Evolutionary conservation across 2,113 vertebrate genomes (phyloP).

Genomic region (Esox niger): DNA sequence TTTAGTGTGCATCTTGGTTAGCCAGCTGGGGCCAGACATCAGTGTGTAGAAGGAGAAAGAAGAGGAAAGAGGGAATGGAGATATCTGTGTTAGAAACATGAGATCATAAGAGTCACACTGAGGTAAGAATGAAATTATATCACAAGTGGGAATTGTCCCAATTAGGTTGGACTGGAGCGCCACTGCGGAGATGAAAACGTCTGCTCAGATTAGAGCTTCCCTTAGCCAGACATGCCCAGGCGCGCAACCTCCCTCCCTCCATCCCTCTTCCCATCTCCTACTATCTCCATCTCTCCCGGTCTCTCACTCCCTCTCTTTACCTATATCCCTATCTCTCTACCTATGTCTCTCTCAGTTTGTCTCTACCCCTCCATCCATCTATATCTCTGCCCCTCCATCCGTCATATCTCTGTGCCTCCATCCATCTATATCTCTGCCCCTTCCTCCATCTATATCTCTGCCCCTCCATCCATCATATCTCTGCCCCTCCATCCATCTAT

Average conservation of each 20-base stretch:
- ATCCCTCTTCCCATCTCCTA: neutral
- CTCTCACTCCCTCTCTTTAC: too few relatives aligned
- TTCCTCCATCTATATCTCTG: too few relatives aligned
- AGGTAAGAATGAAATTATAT: slow-evolving; percentile 54
- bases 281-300: too few relatives aligned
- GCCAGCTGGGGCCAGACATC: too few relatives aligned
- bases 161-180: slow-evolving; percentile 49
- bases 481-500: too few relatives aligned
- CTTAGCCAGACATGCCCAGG: slow-evolving; percentile 13
- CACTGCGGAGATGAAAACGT: slow-evolving; percentile 43
- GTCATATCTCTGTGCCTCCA: too few relatives aligned
- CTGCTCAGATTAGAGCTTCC: slow-evolving; percentile 38
- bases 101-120: slow-evolving; percentile 47
- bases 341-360: neutral
- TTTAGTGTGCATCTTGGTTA: neutral
- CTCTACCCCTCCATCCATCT: too few relatives aligned
- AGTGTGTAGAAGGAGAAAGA: neutral
- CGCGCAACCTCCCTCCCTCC: slow-evolving; percentile 2
- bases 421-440: too few relatives aligned
- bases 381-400: too few relatives aligned
- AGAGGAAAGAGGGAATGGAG: neutral
- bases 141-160: slow-evolving; percentile 56
- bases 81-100: slow-evolving; percentile 24
- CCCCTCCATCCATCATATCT: too few relatives aligned
- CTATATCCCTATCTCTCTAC: too few relatives aligned